Conservation (phyloP, 2,797 vertebrate genomes). For the Onychomys leucogaster region DNA sequence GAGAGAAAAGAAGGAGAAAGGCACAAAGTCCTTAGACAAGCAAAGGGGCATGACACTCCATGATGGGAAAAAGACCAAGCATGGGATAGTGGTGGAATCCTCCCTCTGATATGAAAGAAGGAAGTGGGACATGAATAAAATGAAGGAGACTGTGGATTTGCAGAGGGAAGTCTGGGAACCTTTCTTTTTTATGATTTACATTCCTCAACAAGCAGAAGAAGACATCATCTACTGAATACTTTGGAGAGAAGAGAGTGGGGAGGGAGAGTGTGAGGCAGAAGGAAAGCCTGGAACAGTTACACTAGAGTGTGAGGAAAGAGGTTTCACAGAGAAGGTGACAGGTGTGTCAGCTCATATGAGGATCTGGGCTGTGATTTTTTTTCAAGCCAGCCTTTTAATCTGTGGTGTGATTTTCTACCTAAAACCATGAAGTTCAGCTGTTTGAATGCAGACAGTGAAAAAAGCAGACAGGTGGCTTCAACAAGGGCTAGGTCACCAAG, state of each 20-base stretch:
- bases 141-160: not conserved
- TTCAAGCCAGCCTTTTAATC: conserved; percentile 38
- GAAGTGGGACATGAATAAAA: not conserved
- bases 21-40: not conserved
- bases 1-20: not conserved
- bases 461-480: not conserved
- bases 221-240: not conserved
- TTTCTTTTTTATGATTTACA: not conserved
- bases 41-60: not conserved
- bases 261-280: not conserved
- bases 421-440: not conserved
- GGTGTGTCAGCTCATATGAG: not conserved
- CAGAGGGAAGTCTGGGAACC: not conserved
- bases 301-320: not conserved
- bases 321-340: not conserved
- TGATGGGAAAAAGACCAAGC: not conserved
- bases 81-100: not conserved
- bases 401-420: not conserved
- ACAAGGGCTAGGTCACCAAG: not conserved
- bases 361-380: not conserved
- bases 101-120: not conserved
- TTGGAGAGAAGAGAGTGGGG: not conserved
- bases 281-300: not conserved
- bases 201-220: not conserved
- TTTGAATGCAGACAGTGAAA: not conserved